A percentile compares a stretch with the other conserved stretches of the same genome.
Evolutionary conservation across 2,797 vertebrate genomes (phyloP).

Genomic region (Thalassophryne amazonica): DNA sequence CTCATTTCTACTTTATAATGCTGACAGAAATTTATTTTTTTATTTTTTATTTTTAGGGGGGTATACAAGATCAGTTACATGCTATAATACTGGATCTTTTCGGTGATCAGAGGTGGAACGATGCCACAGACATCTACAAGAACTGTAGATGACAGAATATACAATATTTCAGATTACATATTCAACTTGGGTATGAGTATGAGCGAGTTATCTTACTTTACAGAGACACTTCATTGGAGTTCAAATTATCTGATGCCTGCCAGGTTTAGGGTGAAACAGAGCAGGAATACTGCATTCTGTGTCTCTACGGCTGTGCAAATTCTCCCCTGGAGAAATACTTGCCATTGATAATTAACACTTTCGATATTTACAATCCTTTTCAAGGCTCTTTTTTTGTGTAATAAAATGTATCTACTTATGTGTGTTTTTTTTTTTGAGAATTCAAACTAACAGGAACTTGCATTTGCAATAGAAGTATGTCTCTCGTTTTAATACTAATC

Average conservation of each 20-base stretch:
- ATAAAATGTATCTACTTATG: constrained; percentile 35
- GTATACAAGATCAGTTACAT: too few species aligned
- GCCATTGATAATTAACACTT: constrained; percentile 43
- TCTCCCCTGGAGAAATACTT: constrained; percentile 39
- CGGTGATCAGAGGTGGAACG: too few species aligned
- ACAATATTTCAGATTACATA: constrained; percentile 25
- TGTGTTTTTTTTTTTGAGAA: constrained; percentile 41
- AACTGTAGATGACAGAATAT: too few species aligned
- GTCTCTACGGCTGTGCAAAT: constrained; percentile 14
- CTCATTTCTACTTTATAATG: too few species aligned
- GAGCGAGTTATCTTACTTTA: constrained; percentile 22
- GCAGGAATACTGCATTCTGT: constrained; percentile 40
- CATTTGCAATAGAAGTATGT: constrained; percentile 4
- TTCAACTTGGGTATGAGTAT: constrained; percentile 12
- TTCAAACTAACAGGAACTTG: constrained; percentile 22
- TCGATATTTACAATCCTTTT: constrained; percentile 48
- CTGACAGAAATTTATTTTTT: too few species aligned
- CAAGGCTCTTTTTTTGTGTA: constrained; percentile 34
- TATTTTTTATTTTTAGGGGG: too few species aligned
- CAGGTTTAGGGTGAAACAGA: constrained; percentile 51
- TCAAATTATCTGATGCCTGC: constrained; percentile 48
- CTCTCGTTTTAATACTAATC: constrained; percentile 60
- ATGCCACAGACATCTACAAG: too few species aligned
- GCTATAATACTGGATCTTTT: too few species aligned
- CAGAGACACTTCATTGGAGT: constrained; percentile 25